These are phyloP conservation scores for Trissonchulus sp. DNA, from an alignment of 2,888 invertebrate species.

Conservation along the genomic window DNA sequence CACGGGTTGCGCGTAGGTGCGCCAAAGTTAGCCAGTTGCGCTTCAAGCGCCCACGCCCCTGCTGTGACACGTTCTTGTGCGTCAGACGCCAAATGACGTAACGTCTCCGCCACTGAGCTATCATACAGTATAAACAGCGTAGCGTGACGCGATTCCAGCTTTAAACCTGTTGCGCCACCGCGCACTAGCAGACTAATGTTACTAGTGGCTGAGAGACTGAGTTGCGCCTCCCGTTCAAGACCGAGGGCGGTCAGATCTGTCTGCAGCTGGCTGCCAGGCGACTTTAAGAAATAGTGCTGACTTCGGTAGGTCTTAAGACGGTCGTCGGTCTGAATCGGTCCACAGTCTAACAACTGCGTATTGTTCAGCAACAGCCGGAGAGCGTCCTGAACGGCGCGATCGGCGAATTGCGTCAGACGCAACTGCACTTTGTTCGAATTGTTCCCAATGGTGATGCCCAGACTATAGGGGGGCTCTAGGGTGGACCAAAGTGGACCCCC, in stretches of 20 bases:
- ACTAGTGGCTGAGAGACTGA: no score
- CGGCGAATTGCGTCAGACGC: neutral
- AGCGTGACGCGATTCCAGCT: neutral
- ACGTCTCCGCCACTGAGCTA: neutral
- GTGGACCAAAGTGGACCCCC: neutral
- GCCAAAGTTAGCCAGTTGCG: neutral
- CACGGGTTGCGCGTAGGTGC: neutral
- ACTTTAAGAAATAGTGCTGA: conserved; percentile 14
- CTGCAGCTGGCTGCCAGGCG: neutral
- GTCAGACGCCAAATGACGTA: neutral
- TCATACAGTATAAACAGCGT: neutral
- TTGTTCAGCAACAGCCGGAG: conserved; percentile 19
- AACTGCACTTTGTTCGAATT: neutral
- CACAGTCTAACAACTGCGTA: neutral
- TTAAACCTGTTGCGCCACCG: neutral
- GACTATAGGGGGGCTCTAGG: neutral
- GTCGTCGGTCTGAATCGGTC: neutral
- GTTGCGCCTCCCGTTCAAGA: neutral
- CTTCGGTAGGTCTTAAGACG: no score
- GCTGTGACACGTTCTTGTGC: neutral
- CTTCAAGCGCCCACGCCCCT: neutral
- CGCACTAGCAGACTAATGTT: no score
- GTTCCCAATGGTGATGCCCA: neutral
- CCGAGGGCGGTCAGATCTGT: neutral
- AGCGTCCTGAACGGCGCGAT: neutral